phyloP scores from a whole-genome alignment of 2,113 vertebrate species.

The Bujurquina vittata region DNA sequence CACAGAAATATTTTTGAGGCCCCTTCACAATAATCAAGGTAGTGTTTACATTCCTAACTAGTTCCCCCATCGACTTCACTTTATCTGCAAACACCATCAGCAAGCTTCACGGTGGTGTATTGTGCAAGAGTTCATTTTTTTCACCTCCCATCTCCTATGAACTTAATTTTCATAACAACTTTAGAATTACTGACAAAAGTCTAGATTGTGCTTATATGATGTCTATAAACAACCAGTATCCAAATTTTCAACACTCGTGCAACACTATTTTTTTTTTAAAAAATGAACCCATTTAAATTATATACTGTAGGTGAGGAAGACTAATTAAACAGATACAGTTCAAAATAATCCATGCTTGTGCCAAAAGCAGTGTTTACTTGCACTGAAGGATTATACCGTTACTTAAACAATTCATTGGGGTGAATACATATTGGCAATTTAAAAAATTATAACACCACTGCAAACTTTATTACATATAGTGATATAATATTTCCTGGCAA shows the following conservation, averaged over 20 bases:
- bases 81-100: neutral
- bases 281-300: neutral
- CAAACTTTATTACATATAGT: neutral
- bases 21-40: neutral
- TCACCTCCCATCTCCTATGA: neutral
- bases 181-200: neutral
- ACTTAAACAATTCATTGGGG: neutral
- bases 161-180: too few species aligned
- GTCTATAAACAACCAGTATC: neutral
- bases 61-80: neutral
- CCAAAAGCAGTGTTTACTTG: neutral
- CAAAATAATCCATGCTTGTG: neutral
- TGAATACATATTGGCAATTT: neutral
- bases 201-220: neutral
- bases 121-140: constrained; percentile 4
- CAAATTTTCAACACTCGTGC: neutral
- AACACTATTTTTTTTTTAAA: neutral
- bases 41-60: constrained; percentile 1
- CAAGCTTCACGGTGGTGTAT: constrained; percentile 15
- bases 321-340: neutral
- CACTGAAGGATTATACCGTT: neutral
- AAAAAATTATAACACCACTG: neutral
- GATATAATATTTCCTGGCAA: neutral
- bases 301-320: neutral
- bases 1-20: constrained; percentile 2